These are phyloP conservation scores for Netelia fuscicornis DNA, from an alignment of 2,888 invertebrate species.

Conservation along the genomic window DNA sequence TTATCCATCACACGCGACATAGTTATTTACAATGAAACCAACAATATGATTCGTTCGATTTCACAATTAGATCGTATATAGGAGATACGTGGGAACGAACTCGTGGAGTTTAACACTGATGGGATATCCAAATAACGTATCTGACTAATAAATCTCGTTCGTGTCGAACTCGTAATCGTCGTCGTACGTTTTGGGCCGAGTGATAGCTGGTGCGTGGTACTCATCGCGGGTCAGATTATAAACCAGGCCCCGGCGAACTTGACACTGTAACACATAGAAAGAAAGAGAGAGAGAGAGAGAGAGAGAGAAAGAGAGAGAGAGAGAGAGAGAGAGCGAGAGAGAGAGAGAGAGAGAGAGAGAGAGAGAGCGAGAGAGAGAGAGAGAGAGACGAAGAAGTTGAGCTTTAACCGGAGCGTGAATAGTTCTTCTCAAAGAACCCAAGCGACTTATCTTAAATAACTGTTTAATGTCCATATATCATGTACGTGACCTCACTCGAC, in stretches of 20 bases:
- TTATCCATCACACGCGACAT: constrained; percentile 68
- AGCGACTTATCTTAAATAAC: constrained; percentile 67
- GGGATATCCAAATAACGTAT: background rate
- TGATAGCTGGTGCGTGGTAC: background rate
- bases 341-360: background rate
- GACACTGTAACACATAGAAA: constrained; percentile 60
- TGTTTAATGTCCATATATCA: constrained; percentile 64
- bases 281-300: background rate
- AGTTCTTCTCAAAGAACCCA: constrained; percentile 52
- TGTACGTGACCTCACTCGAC: constrained; percentile 68
- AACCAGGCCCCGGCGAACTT: constrained; percentile 58
- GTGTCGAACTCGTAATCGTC: background rate
- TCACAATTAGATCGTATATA: constrained; percentile 47
- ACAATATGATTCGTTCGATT: constrained; percentile 72
- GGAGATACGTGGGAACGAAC: too few relatives aligned
- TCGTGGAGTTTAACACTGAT: background rate
- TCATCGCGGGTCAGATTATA: background rate
- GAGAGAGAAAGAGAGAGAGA: background rate
- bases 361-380: background rate
- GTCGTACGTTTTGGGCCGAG: background rate
- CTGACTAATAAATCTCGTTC: background rate
- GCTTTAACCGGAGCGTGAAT: background rate
- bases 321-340: background rate
- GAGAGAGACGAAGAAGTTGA: background rate
- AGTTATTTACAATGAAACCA: constrained; percentile 71